phyloP scores from a whole-genome alignment of 2,888 invertebrate species.

The Temnothorax unifasciatus region DNA sequence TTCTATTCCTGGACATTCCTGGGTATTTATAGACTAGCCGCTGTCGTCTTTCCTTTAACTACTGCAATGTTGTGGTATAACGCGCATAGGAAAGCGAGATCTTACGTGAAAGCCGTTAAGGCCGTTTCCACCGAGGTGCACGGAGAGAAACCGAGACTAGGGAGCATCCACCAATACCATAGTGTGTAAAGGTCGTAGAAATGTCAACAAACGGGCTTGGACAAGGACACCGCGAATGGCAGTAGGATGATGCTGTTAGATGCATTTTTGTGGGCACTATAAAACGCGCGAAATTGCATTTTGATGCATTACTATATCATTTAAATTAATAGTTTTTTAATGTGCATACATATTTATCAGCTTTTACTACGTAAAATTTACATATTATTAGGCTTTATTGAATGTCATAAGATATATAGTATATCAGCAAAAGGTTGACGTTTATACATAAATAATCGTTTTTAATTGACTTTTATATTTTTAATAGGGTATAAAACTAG shows the following conservation, averaged over 20 bases:
- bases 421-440: neutral
- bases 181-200: constrained; percentile 75
- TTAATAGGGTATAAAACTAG: neutral
- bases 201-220: constrained; percentile 75
- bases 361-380: too few species aligned
- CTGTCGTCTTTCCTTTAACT: constrained; percentile 51
- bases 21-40: constrained; percentile 69
- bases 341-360: neutral
- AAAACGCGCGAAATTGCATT: neutral
- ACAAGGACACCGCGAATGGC: constrained; percentile 67
- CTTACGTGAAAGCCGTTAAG: constrained; percentile 77
- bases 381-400: neutral
- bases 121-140: constrained; percentile 66
- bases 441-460: neutral
- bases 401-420: neutral
- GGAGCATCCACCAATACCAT: constrained; percentile 63
- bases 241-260: constrained; percentile 28
- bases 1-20: constrained; percentile 70
- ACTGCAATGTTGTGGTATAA: constrained; percentile 51
- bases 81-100: constrained; percentile 70
- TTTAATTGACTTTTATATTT: neutral
- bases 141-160: constrained; percentile 69
- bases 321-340: neutral
- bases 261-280: constrained; percentile 63
- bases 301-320: neutral